phyloP scores from a whole-genome alignment of 2,888 invertebrate species.

The Malacosoma neustria region DNA sequence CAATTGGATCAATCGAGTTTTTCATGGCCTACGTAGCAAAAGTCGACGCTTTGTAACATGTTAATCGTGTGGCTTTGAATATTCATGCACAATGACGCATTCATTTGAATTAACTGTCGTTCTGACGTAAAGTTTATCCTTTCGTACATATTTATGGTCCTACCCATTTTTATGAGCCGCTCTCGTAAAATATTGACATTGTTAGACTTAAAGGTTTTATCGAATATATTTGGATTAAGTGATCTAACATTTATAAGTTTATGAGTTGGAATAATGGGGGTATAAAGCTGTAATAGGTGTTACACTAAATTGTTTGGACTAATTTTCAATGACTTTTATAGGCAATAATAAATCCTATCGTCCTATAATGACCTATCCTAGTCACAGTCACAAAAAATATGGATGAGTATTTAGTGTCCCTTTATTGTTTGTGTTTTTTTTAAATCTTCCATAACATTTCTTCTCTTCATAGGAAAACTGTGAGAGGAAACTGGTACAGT shows the following conservation, averaged over 20 bases:
- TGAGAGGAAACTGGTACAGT: too few relatives aligned
- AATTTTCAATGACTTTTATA: too few relatives aligned
- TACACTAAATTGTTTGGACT: neutral
- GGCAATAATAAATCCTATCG: too few relatives aligned
- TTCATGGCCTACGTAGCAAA: neutral
- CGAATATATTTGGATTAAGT: neutral
- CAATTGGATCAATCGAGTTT: neutral
- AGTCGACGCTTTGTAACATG: conserved; percentile 7
- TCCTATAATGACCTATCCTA: too few relatives aligned
- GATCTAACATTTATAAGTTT: neutral
- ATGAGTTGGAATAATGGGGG: neutral
- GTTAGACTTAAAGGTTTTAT: neutral
- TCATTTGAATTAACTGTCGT: conserved; percentile 19
- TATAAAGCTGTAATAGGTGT: neutral
- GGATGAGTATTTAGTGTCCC: too few relatives aligned
- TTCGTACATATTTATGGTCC: conserved; percentile 8
- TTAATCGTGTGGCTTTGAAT: conserved; percentile 18
- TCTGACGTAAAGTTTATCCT: conserved; percentile 7
- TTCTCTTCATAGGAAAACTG: too few relatives aligned
- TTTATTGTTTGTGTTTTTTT: too few relatives aligned
- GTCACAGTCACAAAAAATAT: too few relatives aligned
- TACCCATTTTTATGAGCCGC: neutral
- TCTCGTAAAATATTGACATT: neutral
- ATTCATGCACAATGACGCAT: conserved; percentile 16
- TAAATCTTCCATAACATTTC: too few relatives aligned